Conservation (phyloP, 2,888 invertebrate species). For the Plebejus melissa region DNA sequence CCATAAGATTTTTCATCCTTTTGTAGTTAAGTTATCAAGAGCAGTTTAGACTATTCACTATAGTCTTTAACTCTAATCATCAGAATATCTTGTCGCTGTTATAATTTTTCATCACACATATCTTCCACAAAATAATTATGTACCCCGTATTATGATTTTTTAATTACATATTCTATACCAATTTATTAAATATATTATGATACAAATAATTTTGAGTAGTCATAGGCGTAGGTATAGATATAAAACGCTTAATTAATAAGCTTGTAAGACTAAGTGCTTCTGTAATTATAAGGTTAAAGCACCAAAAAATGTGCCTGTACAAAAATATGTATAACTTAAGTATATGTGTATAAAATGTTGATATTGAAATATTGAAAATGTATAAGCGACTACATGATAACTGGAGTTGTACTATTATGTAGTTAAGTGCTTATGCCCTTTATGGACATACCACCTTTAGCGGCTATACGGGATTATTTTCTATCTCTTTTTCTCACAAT, state of each 20-base stretch:
- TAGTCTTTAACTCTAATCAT: too few species aligned
- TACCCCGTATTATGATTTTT: conserved; percentile 73
- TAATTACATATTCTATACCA: conserved; percentile 63
- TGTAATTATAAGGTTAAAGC: conserved; percentile 36
- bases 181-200: conserved; percentile 48
- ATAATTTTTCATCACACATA: conserved; percentile 52
- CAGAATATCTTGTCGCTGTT: conserved; percentile 42
- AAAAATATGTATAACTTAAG: conserved; percentile 25
- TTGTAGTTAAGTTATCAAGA: too few species aligned
- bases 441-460: neutral
- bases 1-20: neutral
- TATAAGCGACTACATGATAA: conserved; percentile 43
- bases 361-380: conserved; percentile 21
- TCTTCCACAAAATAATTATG: conserved; percentile 52
- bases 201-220: conserved; percentile 45
- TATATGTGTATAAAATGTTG: conserved; percentile 7
- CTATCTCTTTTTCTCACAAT: neutral
- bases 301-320: conserved; percentile 37
- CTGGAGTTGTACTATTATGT: conserved; percentile 57
- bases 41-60: too few species aligned
- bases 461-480: neutral
- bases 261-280: conserved; percentile 33
- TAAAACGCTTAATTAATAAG: conserved; percentile 63
- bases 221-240: conserved; percentile 33
- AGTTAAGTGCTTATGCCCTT: neutral